Conservation (phyloP, 1,140 invertebrate genomes). For the Drosophila pectinifera region DNA sequence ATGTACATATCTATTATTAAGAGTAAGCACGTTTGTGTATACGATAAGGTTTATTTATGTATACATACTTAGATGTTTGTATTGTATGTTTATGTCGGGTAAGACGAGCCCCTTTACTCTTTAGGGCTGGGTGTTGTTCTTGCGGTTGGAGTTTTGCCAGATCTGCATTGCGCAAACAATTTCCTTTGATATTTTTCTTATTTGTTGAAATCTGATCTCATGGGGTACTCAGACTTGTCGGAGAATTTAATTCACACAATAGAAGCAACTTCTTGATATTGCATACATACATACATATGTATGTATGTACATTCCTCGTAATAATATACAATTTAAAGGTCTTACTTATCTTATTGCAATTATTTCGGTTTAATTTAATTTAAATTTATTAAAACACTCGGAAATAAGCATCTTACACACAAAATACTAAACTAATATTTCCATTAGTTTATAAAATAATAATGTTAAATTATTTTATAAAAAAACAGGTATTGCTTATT, state of each 20-base stretch:
- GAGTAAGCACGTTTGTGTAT: neutral
- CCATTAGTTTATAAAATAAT: too few relatives aligned
- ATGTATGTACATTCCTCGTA: neutral
- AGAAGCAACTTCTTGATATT: neutral
- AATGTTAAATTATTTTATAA: too few relatives aligned
- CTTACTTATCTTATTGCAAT: neutral
- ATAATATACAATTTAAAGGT: neutral
- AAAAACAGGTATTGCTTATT: too few relatives aligned
- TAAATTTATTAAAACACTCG: too few relatives aligned
- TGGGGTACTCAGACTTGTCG: conserved; percentile 1
- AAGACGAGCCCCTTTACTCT: conserved; percentile 61
- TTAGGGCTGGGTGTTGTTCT: conserved; percentile 13
- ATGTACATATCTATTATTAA: too few relatives aligned
- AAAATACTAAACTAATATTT: too few relatives aligned
- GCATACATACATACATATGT: neutral
- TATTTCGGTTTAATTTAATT: too few relatives aligned
- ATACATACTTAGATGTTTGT: neutral
- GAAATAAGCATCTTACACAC: too few relatives aligned
- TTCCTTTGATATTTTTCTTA: neutral
- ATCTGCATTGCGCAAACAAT: conserved; percentile 3
- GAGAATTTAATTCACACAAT: neutral
- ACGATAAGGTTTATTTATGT: conserved; percentile 63
- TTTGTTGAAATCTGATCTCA: conserved; percentile 16
- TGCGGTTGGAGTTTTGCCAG: conserved; percentile 57
- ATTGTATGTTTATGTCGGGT: conserved; percentile 11